Base-by-base conservation (phyloP, 2,113 vertebrate species). In the Calonectris borealis region DNA sequence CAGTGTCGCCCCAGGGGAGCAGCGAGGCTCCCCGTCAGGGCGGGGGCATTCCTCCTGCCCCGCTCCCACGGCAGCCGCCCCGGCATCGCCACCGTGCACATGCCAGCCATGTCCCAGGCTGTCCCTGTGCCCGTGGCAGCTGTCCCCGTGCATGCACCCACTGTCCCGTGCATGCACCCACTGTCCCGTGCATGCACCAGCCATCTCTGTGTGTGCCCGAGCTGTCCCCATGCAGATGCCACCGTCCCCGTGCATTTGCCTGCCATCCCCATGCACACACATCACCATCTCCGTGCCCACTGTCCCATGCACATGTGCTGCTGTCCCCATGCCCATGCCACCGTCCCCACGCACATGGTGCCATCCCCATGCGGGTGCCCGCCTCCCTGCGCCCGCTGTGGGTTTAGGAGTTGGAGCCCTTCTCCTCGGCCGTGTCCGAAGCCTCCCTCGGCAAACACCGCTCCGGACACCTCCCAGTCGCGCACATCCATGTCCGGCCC, bases 181-280 rank as follows among this genome's bases (percentile, higher is more conserved):
- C 55, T 10, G 60, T 3, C 29, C 73, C 12, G 0, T 2, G 25
- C 29, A 0, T 0, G 25, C 21, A 13, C 10, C 2, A 3, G 24
- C 38, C 32, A 0, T 7, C 48, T 32, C 68, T 3, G 16, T 4
- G 68, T 31, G 0, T 1, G 19, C 5, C 11, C 3, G 1, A 7
- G 18, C 10, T 54, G 34, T 40, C 22, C 48, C 44, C 16, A 0
- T 0, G 36, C 72, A 3, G 40, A 40, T 40, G 40, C 40, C 40
- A 40, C 40, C 40, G 40, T 40, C 40, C 40, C 40, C 40, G 1
- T 0, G 42, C 55, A 46, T 46, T 46, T 46, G 46, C 55, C 55
- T 12, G 44, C 48, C 12, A n/a, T 34, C 36, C n/a, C 88, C 57
- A 4, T 2, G 55, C n/a, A 68, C 17, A 11, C 25, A 1, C 11